Evolutionary conservation across 2,113 vertebrate genomes (phyloP), one percentile per base, ranked within the genome.

Genomic region (Tyrannus savana): DNA sequence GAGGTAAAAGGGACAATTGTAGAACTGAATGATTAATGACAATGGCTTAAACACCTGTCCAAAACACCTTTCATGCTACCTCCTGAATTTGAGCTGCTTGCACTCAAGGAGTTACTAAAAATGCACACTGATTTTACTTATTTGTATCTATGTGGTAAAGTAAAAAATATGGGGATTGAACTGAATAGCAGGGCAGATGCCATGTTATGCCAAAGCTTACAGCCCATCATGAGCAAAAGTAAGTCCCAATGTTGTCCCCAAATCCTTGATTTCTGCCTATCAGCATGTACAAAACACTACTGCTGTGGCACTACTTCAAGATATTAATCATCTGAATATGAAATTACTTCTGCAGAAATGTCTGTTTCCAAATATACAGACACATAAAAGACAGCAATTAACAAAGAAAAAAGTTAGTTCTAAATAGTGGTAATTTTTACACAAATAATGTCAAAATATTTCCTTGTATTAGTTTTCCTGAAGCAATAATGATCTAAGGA

Each of bases 271-370:
- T 96, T 96, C 84, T 67, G 46, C 56, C 44, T 25, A 96, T 89
- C 55, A 75, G 91, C 62, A 68, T 76, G 69, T 77, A 24, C 46
- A 89, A 84, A 97, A 85, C 67, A 67, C 81, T 64, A 93, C 30
- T 82, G 76, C 53, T 82, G 46, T 94, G 96, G 94, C 90, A 96
- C 63, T 83, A 78, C 78, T 96, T 97, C 96, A 97, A 90, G 15
- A 39, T 85, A 96, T 96, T 96, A 96, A 95, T 93, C 89, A 97
- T 87, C 47, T 89, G 82, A 96, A 83, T 93, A 93, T 60, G 44
- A 95, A 53, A 59, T 93, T 3, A 87, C 88, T 93, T 97, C 95
- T 87, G 73, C 50, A 88, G 87, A 95, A 95, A 94, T 88, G 80
- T 39, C 73, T 92, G 64, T 97, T 95, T 93, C 87, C 79, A 95